These are phyloP conservation scores for Larimichthys crocea DNA, from an alignment of 2,113 vertebrate genomes.

Conservation along the genomic window DNA sequence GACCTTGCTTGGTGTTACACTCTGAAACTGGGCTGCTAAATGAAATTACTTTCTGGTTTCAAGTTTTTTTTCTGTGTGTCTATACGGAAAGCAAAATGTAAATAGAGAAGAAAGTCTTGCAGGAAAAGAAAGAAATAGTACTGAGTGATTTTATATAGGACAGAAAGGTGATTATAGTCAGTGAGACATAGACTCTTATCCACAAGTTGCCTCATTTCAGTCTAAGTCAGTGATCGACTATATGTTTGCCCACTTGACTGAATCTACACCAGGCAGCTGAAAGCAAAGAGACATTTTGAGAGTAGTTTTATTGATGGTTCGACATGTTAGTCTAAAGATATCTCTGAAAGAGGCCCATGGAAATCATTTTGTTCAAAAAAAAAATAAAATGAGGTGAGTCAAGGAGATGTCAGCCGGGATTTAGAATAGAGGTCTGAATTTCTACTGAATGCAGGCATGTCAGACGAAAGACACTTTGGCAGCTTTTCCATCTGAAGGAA, in stretches of 20 bases:
- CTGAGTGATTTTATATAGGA: too few relatives aligned
- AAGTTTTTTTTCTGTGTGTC: too few relatives aligned
- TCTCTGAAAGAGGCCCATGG: neutral
- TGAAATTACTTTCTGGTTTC: too few relatives aligned
- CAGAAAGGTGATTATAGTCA: too few relatives aligned
- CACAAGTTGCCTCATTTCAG: neutral
- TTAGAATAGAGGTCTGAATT: slow-evolving; percentile 13
- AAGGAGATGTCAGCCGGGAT: slow-evolving; percentile 12
- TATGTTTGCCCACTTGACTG: neutral
- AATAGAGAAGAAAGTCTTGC: neutral
- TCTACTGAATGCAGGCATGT: slow-evolving; percentile 21
- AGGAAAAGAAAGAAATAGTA: too few relatives aligned
- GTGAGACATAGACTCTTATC: neutral
- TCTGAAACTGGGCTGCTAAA: too few relatives aligned
- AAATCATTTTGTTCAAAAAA: slow-evolving; percentile 10
- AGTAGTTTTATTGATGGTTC: neutral
- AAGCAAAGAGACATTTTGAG: slow-evolving; percentile 16
- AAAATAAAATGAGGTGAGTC: neutral
- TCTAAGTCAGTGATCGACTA: neutral
- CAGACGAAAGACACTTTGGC: slow-evolving; percentile 26
- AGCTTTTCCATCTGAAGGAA: slow-evolving; percentile 37
- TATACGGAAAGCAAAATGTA: too few relatives aligned
- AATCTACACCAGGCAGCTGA: neutral
- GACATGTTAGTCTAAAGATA: neutral
- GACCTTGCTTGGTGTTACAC: too few relatives aligned